Evolutionary conservation across 2,797 vertebrate species (phyloP).

Genomic region (Phrynocephalus vlangalii): DNA sequence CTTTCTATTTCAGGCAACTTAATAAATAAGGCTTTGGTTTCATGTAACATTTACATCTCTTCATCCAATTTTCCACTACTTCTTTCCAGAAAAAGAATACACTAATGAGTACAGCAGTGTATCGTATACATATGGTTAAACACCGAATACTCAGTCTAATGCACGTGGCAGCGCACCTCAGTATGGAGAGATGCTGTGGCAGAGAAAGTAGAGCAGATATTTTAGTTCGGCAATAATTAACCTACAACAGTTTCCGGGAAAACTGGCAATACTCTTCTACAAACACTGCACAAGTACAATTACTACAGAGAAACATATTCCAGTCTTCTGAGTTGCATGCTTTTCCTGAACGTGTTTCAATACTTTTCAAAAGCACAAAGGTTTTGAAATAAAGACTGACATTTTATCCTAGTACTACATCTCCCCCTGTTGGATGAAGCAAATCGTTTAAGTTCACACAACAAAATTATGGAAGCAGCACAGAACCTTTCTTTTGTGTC

Average conservation of each 20-base stretch:
- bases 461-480: constrained; percentile 60
- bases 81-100: background rate
- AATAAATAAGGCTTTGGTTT: background rate
- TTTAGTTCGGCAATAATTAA: constrained; percentile 6
- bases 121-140: background rate
- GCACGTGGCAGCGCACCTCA: background rate
- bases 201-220: background rate
- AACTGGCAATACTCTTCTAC: background rate
- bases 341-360: background rate
- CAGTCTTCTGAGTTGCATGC: background rate
- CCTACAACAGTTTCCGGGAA: background rate
- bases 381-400: constrained; percentile 1
- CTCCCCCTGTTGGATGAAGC: constrained; percentile 73
- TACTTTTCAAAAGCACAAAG: background rate
- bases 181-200: background rate
- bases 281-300: background rate
- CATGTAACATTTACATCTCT: background rate
- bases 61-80: background rate
- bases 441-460: constrained; percentile 34
- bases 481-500: constrained; percentile 92
- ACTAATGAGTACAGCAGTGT: background rate
- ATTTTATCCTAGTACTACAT: constrained; percentile 54
- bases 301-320: background rate
- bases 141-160: background rate
- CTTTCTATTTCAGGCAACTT: background rate